Base-by-base conservation (phyloP, 2,888 invertebrate species). In the Drosophila nigricruria region DNA sequence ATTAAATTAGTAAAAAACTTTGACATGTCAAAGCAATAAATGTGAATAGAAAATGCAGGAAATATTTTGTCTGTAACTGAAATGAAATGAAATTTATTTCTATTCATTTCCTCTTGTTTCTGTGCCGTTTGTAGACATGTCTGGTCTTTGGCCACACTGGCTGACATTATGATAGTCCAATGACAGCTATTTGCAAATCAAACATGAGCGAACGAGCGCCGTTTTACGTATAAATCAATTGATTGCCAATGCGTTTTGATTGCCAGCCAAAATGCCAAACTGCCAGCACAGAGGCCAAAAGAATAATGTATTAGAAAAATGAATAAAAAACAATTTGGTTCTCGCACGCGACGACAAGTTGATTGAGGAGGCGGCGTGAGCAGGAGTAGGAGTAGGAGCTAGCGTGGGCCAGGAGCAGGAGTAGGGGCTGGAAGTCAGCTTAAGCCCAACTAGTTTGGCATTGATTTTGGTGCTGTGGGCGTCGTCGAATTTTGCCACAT, bases 191-290 rank as follows among this genome's bases (percentile, higher is more conserved):
- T 85, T 82, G 73, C 82, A 85, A 79, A 81, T 81, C 78, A 75
- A 74, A 86, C 75, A 70, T 68, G 56, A 69, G 60, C 47, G 47
- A 47, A 5, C 47, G 47, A 47, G 25, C 57, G 70, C 56, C 53
- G 62, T 53, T 64, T 71, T 68, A n/a, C 34, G 63, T 79, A 82
- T 79, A 79, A 89, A 89, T 87, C 81, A 85, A 85, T 89, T 89
- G 88, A 89, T 87, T 89, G 74, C 58, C 76, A 79, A 84, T 81
- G 87, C 87, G 87, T 84, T 86, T 83, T 84, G 84, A 87, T 84
- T 83, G 76, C 70, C 79, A 77, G 67, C 54, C 56, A 64, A 65
- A 65, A 54, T 23, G 58, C 47, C 47, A 58, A 58, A 45, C 30
- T 40, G 47, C 34, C 40, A 47, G 27, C 50, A 45, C 36, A 52